Evolutionary conservation across 2,797 vertebrate species (phyloP), one percentile per base, ranked within the genome.

Genomic region (Novumbra hubbsi): DNA sequence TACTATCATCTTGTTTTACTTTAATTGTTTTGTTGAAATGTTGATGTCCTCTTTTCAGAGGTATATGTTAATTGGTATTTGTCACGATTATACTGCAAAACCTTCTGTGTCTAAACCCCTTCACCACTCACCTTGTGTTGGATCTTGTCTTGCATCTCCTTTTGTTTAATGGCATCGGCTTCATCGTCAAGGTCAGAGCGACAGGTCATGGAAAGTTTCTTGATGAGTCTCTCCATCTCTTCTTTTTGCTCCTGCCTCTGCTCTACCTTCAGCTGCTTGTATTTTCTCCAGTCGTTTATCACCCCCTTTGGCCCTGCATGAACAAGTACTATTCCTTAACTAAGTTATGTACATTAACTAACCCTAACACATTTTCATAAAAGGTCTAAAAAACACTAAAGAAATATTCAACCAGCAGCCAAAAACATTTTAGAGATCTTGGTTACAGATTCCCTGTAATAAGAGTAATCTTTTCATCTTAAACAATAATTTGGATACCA

Each of bases 281-380:
- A 99, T 73, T 97, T 96, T 49, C 98, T 89, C 97, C 97, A 99
- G 87, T 99, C 98, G 27, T 99, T 97, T 78, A 99, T 97, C 77
- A 99, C 98, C 4, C 98, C 98, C 87, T 99, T 99, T 9, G 97
- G 97, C 80, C 97, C 97, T 98, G 86, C 0, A 45, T 45, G 41
- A 11, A 34, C n/a, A 73, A 9, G 21, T 72, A 19, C 62, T 7
- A 81, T 50, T 60, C n/a, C 24, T 60, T 60, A 14, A 24, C 21
- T 24, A 38, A 38, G 52, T 21, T 19, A n/a, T n/a, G n/a, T n/a
- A n/a, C n/a, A n/a, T 60, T 60, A 14, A 24, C 21, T 24, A 38
- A 38, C 19, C 9, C 7, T 0, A 34, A 65, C 63, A 34, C 19
- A 34, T 17, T 27, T 50, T 70, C 17, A 50, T 28, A 52, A 48